These are phyloP conservation scores for Alviniconcha strummeri DNA, from an alignment of 2,888 invertebrate species.

Conservation along the genomic window DNA sequence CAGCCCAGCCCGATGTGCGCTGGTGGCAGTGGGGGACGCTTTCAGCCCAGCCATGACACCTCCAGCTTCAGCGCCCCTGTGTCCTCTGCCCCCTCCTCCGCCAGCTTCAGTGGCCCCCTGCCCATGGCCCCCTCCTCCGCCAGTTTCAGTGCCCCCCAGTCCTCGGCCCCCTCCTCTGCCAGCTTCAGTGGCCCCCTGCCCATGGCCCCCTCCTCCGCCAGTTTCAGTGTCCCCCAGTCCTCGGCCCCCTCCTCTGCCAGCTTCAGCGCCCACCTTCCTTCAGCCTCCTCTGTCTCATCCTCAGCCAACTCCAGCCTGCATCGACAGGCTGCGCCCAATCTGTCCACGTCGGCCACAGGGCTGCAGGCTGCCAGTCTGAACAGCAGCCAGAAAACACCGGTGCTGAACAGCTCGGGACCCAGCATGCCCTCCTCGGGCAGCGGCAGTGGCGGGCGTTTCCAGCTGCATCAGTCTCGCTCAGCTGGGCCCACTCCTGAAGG, in stretches of 20 bases:
- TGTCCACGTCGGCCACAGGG: neutral
- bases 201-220: neutral
- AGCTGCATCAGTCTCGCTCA: slow-evolving; percentile 19
- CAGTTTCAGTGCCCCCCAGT: neutral
- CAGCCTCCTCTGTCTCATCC: slow-evolving; percentile 22
- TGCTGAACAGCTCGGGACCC: slow-evolving; percentile 30
- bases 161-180: neutral
- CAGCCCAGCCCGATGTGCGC: slow-evolving; percentile 16
- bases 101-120: neutral
- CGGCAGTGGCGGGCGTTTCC: neutral
- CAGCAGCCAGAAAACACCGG: slow-evolving; percentile 41
- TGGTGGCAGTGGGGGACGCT: neutral
- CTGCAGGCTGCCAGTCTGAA: slow-evolving; percentile 26
- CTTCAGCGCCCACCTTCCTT: neutral
- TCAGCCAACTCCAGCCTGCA: slow-evolving; percentile 38
- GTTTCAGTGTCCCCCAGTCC: neutral
- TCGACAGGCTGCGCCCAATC: slow-evolving; percentile 28
- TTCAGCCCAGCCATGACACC: slow-evolving; percentile 14
- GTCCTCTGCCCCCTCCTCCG: neutral
- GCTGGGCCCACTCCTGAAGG: slow-evolving; percentile 39
- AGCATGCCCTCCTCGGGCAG: slow-evolving; percentile 28
- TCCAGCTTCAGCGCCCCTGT: neutral
- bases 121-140: neutral
- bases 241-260: neutral
- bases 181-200: neutral